A percentile compares a stretch with the other conserved stretches of the same genome.
These are phyloP conservation scores for Heteromurus nitidus DNA, from an alignment of 2,888 invertebrate species.

Conservation along the genomic window DNA sequence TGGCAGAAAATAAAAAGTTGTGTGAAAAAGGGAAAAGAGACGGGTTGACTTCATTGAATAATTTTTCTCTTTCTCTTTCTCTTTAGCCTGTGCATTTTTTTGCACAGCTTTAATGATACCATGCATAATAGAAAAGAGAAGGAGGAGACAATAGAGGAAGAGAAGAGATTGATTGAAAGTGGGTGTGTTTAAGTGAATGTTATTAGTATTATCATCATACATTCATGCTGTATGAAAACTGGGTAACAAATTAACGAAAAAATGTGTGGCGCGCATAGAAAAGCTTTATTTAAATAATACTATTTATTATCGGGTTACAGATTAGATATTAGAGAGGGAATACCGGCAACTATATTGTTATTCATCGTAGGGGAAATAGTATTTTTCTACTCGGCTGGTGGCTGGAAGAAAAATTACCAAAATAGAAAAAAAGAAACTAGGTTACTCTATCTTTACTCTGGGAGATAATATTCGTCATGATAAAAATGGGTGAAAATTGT, in stretches of 20 bases:
- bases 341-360: neutral
- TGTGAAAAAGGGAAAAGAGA: neutral
- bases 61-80: constrained; percentile 2
- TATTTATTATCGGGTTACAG: constrained; percentile 45
- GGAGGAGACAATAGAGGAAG: constrained; percentile 8
- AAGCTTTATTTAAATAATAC: constrained; percentile 37
- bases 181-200: neutral
- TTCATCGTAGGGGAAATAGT: neutral
- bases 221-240: neutral
- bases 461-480: neutral
- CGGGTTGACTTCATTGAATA: constrained; percentile 38
- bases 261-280: too few species aligned
- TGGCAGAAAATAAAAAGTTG: neutral
- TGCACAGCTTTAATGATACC: constrained; percentile 29
- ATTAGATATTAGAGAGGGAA: neutral
- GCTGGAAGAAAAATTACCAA: neutral
- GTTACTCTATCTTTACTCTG: neutral
- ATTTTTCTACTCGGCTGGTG: neutral
- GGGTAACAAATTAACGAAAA: neutral
- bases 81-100: neutral
- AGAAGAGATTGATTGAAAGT: constrained; percentile 20
- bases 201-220: neutral
- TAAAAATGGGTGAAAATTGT: neutral
- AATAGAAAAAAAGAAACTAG: neutral
- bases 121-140: constrained; percentile 21